Percentiles rank a stretch among this genome's conserved stretches.
Evolutionary conservation across 2,888 invertebrate species (phyloP).

Genomic region (Caenorhabditis virilis): DNA sequence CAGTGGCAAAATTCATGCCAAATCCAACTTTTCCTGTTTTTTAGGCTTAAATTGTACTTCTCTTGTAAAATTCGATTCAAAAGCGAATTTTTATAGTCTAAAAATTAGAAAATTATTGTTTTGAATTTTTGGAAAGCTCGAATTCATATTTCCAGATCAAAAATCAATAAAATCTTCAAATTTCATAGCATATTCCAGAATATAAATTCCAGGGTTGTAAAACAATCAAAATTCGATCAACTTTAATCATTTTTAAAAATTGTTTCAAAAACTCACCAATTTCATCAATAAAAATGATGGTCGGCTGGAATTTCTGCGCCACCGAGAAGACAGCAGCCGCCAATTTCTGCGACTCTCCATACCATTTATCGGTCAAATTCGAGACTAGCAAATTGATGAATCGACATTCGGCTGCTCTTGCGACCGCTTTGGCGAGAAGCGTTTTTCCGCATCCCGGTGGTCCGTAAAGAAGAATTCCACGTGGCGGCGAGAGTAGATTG

Average conservation of each 20-base stretch:
- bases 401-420: slow-evolving; percentile 58
- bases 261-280: slow-evolving; percentile 75
- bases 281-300: slow-evolving; percentile 91
- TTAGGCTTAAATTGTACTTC: no score
- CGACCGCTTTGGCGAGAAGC: slow-evolving; percentile 66
- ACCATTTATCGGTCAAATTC: slow-evolving; percentile 82
- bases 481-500: slow-evolving; percentile 41
- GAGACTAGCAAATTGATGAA: slow-evolving; percentile 66
- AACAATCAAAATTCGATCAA: background rate
- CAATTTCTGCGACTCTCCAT: slow-evolving; percentile 96
- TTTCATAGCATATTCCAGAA: no score
- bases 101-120: no score
- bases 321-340: slow-evolving; percentile 94
- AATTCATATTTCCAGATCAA: no score
- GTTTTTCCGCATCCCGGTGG: slow-evolving; percentile 69
- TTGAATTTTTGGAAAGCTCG: no score
- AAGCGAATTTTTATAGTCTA: no score
- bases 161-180: no score
- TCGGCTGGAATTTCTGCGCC: slow-evolving; percentile 82
- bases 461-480: slow-evolving; percentile 65
- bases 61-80: no score
- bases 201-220: no score
- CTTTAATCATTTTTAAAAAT: slow-evolving; percentile 62
- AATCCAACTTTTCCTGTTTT: no score
- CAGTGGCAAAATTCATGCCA: no score